Base-by-base conservation (phyloP, 2,888 invertebrate genomes). In the Fissipunctia ypsillon region DNA sequence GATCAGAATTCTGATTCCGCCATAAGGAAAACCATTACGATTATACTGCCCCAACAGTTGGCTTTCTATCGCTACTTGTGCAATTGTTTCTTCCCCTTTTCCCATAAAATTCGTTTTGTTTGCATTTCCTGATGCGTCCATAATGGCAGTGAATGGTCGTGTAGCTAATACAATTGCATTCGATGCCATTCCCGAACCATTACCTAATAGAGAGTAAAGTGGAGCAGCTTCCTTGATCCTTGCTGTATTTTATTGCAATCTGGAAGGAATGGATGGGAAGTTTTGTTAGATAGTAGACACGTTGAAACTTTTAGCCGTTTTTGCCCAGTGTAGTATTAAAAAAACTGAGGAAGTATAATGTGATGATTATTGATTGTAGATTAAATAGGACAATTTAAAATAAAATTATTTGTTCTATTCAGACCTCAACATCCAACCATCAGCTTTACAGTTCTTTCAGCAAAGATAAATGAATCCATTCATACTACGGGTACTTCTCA, bases 21-120 rank as follows among this genome's bases (percentile, higher is more conserved):
- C 19, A 69, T 60, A 76, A 78, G 65, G 81, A 81, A 81, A 74
- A 54, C 35, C 69, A 79, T 74, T 56, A 63, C 68, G 60, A 63
- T 73, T 57, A 57, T 38, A 60, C 54, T 67, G 56, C 43, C 56
- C 72, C 28, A 72, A 69, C 70, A 73, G 79, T 79, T 79, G 78
- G 80, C 64, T 65, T 76, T 84, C 65, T 77, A 79, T 77, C 45
- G 72, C 64, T 78, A 75, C 73, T 66, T 61, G 35, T 64, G 43
- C 76, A 54, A 78, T 78, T 75, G 72, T 65, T 74, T 72, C 52
- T 70, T 71, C 66, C 80, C 61, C 77, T 71, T 75, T 66, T 43
- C 41, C 63, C 28, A 79, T 85, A 79, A 77, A 84, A 80, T 76
- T 64, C 71, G 67, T 81, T 83, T 83, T 81, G 78, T 85, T 81